A percentile compares a stretch with the other conserved stretches of the same genome.
Evolutionary conservation across 2,797 vertebrate genomes (phyloP).

Genomic region (Clarias laeviceps): DNA sequence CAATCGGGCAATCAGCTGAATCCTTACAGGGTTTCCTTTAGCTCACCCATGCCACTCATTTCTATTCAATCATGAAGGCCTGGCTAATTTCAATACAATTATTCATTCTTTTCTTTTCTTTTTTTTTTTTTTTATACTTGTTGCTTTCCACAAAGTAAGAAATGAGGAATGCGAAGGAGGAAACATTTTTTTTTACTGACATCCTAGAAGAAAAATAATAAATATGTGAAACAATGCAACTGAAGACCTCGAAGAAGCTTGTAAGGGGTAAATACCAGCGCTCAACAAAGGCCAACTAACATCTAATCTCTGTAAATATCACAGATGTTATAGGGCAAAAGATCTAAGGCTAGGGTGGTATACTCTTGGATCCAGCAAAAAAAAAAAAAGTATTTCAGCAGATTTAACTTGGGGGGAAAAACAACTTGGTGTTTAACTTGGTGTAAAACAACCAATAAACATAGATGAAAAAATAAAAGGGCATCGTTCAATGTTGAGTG

Average conservation of each 20-base stretch:
- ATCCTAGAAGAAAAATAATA: constrained; percentile 13
- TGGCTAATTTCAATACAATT: constrained; percentile 40
- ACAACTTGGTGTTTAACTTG: too few species aligned
- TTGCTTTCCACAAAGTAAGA: constrained; percentile 28
- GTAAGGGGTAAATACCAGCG: not conserved
- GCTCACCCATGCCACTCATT: constrained; percentile 30
- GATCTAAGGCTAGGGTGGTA: not conserved
- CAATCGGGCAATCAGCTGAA: constrained; percentile 49
- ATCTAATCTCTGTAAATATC: not conserved
- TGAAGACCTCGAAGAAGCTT: not conserved
- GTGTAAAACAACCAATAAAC: not conserved
- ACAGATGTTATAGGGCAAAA: not conserved
- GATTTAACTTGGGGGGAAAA: too few species aligned
- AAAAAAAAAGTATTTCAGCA: not conserved
- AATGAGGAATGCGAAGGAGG: not conserved
- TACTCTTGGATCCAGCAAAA: not conserved
- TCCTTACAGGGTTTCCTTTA: constrained; percentile 34
- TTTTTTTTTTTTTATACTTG: constrained; percentile 6
- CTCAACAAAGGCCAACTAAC: not conserved
- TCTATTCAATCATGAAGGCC: constrained; percentile 45
- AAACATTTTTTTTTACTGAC: not conserved
- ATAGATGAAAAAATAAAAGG: too few species aligned
- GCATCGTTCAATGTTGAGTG: not conserved
- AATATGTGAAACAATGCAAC: constrained; percentile 9
- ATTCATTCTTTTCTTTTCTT: constrained; percentile 15